These are phyloP conservation scores for Drosophila ogumai DNA, from an alignment of 1,140 invertebrate genomes.

Conservation along the genomic window DNA sequence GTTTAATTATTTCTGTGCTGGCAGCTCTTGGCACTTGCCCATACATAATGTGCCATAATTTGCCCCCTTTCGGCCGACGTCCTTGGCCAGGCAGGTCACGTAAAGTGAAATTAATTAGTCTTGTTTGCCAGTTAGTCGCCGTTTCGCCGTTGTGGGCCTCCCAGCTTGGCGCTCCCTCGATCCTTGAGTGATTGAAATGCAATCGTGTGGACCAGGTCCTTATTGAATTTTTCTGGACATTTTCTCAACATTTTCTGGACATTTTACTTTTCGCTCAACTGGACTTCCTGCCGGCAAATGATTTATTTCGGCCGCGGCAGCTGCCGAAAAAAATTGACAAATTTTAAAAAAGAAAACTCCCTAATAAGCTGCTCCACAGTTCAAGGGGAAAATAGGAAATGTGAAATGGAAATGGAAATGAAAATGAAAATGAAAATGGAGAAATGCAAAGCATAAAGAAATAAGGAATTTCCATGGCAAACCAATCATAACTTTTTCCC, in stretches of 20 bases:
- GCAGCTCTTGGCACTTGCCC: constrained; percentile 44
- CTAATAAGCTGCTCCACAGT: not conserved
- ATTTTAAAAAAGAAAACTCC: constrained; percentile 2
- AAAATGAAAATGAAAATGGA: not conserved
- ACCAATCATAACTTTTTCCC: constrained; percentile 21
- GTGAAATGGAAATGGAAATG: not conserved
- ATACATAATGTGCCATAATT: constrained; percentile 60
- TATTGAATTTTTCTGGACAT: constrained; percentile 29
- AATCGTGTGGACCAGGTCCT: constrained; percentile 36
- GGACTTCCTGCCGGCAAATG: constrained; percentile 22
- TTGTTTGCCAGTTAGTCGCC: constrained; percentile 65
- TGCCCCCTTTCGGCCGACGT: not conserved
- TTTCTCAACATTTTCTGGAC: not conserved
- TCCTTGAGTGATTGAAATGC: constrained; percentile 42
- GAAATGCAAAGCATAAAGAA: not conserved
- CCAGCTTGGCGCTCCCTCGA: not conserved
- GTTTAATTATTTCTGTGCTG: constrained; percentile 53
- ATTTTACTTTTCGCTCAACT: not conserved
- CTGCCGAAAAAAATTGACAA: not conserved
- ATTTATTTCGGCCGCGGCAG: constrained; percentile 15
- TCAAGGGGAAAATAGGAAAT: constrained; percentile 4
- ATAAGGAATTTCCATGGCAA: constrained; percentile 1
- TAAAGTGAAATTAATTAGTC: constrained; percentile 73
- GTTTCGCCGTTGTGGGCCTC: no score
- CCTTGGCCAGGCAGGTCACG: constrained; percentile 68